Evolutionary conservation across 2,888 invertebrate species (phyloP).

Genomic region (Leptothorax acervorum): DNA sequence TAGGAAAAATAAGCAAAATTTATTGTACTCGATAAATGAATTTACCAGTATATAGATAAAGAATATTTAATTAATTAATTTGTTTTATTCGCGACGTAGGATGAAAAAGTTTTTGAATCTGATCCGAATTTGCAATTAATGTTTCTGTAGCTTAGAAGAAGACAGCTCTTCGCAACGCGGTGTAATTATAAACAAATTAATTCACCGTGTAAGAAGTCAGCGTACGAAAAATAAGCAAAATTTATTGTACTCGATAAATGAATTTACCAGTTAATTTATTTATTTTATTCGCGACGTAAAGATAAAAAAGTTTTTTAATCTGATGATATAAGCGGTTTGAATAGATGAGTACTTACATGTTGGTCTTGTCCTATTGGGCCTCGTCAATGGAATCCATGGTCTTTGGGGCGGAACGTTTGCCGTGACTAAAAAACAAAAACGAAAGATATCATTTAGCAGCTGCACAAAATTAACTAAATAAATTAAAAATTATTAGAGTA

Average conservation of each 20-base stretch:
- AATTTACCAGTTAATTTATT: neutral
- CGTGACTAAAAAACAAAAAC: conserved; percentile 89
- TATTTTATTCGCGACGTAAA: neutral
- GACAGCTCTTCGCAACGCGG: neutral
- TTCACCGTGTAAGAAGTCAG: neutral
- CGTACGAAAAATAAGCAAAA: neutral
- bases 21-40: neutral
- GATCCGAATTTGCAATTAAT: conserved; percentile 1
- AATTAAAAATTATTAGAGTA: neutral
- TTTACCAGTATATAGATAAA: too few species aligned
- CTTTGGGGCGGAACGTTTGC: conserved; percentile 96
- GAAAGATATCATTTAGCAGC: neutral
- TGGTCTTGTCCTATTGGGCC: conserved; percentile 95
- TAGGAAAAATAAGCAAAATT: neutral
- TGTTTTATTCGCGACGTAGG: neutral
- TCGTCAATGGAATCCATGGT: conserved; percentile 97
- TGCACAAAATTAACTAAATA: neutral
- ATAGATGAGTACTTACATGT: conserved; percentile 91
- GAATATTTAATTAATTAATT: neutral
- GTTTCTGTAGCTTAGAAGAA: conserved; percentile 4
- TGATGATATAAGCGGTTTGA: neutral
- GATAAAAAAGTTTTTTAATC: neutral
- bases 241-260: neutral
- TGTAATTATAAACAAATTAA: conserved; percentile 26
- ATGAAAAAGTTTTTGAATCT: neutral